Percentiles rank a stretch among this genome's conserved stretches.
Conservation (phyloP, 2,113 vertebrate species). For the Jaculus jaculus region DNA sequence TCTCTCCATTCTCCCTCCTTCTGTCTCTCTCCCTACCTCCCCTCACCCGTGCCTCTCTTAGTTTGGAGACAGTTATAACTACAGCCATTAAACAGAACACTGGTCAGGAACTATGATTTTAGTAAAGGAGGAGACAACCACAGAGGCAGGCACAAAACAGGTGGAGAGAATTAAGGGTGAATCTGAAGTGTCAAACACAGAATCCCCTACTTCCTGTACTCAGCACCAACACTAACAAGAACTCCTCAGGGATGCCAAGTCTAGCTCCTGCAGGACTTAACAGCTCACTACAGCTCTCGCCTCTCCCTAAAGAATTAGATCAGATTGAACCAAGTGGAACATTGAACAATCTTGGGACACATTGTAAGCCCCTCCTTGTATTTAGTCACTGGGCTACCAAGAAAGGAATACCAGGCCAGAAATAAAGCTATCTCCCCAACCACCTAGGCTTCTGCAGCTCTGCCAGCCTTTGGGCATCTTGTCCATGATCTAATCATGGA, state of each 20-base stretch:
- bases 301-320: slow-evolving; percentile 32
- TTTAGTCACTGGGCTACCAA: slow-evolving; percentile 47
- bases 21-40: no score
- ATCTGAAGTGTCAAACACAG: not conserved
- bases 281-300: slow-evolving; percentile 12
- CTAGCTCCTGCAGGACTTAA: not conserved
- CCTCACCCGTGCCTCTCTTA: not conserved
- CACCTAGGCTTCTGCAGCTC: slow-evolving; percentile 5
- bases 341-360: slow-evolving; percentile 21
- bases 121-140: not conserved
- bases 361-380: slow-evolving; percentile 31
- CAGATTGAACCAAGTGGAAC: slow-evolving; percentile 27
- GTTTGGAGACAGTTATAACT: not conserved
- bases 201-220: not conserved
- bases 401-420: slow-evolving; percentile 45
- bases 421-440: not conserved
- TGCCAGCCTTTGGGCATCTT: slow-evolving; percentile 47
- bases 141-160: not conserved
- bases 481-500: slow-evolving; percentile 50
- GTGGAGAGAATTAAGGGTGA: not conserved
- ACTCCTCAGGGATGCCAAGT: not conserved
- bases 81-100: not conserved
- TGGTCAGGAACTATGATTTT: not conserved
- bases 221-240: not conserved
- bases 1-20: no score